Evolutionary conservation across 2,888 invertebrate species (phyloP).

Genomic region (Melieria crassipennis): DNA sequence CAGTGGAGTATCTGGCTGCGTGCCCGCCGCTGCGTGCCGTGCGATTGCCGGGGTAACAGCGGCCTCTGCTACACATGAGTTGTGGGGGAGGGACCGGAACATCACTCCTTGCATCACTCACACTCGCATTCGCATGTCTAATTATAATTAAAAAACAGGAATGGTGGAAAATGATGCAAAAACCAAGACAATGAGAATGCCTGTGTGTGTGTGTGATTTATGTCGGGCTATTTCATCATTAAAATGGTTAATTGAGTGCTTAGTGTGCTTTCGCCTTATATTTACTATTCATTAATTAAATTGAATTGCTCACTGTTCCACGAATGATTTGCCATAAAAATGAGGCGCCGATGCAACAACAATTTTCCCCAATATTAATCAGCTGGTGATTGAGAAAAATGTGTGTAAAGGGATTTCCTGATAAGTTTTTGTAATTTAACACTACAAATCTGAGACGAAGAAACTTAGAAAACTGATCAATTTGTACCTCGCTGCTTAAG

Average conservation of each 20-base stretch:
- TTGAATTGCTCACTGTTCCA: conserved; percentile 45
- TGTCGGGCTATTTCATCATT: conserved; percentile 49
- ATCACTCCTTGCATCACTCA: not conserved
- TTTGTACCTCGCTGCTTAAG: no score
- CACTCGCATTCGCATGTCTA: conserved; percentile 21
- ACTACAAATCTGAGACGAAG: no score
- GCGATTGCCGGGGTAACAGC: no score
- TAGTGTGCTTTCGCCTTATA: conserved; percentile 43
- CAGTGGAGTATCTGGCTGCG: no score
- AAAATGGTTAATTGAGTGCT: conserved; percentile 61
- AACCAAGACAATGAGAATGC: not conserved
- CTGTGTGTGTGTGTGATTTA: not conserved
- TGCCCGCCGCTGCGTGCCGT: no score
- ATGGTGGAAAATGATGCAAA: conserved; percentile 18
- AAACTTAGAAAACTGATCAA: no score
- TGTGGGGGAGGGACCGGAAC: conserved; percentile 22
- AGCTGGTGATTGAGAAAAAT: no score
- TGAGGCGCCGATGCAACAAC: no score
- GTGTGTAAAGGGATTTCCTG: no score
- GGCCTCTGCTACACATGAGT: conserved; percentile 11
- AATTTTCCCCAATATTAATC: no score
- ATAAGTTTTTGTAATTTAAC: no score
- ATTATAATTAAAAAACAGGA: conserved; percentile 23
- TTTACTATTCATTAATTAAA: conserved; percentile 46
- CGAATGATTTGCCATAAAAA: conserved; percentile 18